phyloP scores from a whole-genome alignment of 2,888 invertebrate species.

The Spicauda simplicius region DNA sequence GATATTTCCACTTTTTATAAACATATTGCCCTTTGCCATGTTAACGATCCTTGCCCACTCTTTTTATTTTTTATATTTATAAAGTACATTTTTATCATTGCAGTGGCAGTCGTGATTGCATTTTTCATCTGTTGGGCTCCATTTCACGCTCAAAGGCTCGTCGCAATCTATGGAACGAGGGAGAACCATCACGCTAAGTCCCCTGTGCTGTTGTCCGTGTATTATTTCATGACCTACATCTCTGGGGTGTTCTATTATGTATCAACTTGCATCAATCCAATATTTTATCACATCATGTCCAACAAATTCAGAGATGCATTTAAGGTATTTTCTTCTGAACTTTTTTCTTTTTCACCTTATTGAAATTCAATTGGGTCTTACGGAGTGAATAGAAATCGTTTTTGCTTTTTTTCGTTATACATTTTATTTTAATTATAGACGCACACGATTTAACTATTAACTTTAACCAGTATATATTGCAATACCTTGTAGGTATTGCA shows the following conservation, averaged over 20 bases:
- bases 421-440: too few species aligned
- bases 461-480: too few species aligned
- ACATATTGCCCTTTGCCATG: too few species aligned
- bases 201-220: conserved; percentile 82
- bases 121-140: conserved; percentile 97
- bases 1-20: too few species aligned
- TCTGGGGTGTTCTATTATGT: conserved; percentile 96
- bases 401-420: too few species aligned
- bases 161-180: conserved; percentile 89
- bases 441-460: too few species aligned
- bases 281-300: conserved; percentile 97
- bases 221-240: conserved; percentile 90
- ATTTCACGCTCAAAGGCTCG: conserved; percentile 95
- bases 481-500: too few species aligned
- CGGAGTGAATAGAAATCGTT: too few species aligned
- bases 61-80: too few species aligned
- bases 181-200: conserved; percentile 69
- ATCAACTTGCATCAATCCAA: conserved; percentile 96
- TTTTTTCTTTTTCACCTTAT: too few species aligned
- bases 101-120: conserved; percentile 95
- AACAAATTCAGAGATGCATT: conserved; percentile 97
- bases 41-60: too few species aligned
- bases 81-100: neutral
- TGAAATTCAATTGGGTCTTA: too few species aligned
- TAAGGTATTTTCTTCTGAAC: conserved; percentile 84